Base-by-base conservation (phyloP, 1,140 invertebrate genomes). In the Glossosoma conforme region DNA sequence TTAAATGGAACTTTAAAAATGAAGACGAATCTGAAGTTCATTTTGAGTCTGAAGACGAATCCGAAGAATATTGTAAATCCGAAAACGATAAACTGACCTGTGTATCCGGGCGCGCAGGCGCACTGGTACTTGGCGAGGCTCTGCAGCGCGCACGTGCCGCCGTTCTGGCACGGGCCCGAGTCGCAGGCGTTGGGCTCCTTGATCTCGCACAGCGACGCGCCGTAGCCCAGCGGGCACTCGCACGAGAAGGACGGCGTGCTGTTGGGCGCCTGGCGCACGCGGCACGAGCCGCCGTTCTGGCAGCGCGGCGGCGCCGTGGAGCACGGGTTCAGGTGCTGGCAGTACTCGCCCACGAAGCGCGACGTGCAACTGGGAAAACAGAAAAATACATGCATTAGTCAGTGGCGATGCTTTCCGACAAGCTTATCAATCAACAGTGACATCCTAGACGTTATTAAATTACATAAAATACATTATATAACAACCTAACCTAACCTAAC, bases 221-320 rank as follows among this genome's bases (percentile, higher is more conserved):
- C 85, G 75, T 86, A 98, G 13, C 95, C 95, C 45, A 94, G 75
- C 1, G 91, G 86, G 72, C 93, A 95, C 46, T 80, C 75, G 71
- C 93, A 97, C 45, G 78, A 79, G 74, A 95, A 96, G 11, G 82
- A 81, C 0, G 89, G 88, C 0, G 82, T 80, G 0, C 80, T 77
- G 18, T 77, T 76, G 18, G 74, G 74, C 10, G 81, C 82, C 44
- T 84, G 79, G 38, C 81, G 75, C 15, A 93, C 89, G 47, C 85
- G 72, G 68, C 95, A 97, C 1, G 87, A 88, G 37, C 93, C 94
- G 3, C 91, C 91, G 68, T 98, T 97, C 69, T 94, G 90, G 70
- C 89, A 93, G 33, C 89, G 81, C 8, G 75, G 71, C 0, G 82
- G 81, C 3, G 85, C 89, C 37, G 88, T 91, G 62, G 89, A 81